Percentiles rank a stretch among this genome's conserved stretches.
Conservation (phyloP, 1,140 invertebrate genomes). For the Holcopasites calliopsidis region DNA sequence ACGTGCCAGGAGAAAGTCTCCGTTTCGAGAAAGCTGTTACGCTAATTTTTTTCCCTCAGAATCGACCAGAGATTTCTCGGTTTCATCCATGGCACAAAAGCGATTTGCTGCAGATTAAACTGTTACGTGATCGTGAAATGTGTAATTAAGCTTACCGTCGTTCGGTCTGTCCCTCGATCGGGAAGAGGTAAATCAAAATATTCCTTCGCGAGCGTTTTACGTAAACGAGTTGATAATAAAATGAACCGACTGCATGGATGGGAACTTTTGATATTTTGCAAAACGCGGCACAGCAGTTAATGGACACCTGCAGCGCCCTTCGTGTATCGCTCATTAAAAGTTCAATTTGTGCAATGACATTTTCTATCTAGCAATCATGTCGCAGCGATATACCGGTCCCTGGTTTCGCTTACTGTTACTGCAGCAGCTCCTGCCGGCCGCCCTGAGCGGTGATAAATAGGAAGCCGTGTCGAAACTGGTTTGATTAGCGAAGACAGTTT, state of each 20-base stretch:
- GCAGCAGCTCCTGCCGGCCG: background rate
- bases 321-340: background rate
- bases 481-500: constrained; percentile 38
- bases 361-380: background rate
- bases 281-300: background rate
- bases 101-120: background rate
- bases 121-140: constrained; percentile 10
- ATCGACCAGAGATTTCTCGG: background rate
- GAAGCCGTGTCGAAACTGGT: constrained; percentile 26
- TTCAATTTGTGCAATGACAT: background rate
- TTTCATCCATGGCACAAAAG: background rate
- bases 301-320: background rate
- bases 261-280: constrained; percentile 17
- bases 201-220: background rate
- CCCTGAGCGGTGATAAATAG: constrained; percentile 12
- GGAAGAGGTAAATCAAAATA: background rate
- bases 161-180: background rate
- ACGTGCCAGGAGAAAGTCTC: constrained; percentile 22
- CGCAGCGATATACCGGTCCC: background rate
- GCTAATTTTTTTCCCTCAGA: background rate
- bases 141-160: constrained; percentile 6
- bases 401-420: background rate
- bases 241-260: background rate
- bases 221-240: background rate
- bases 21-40: constrained; percentile 36